These are phyloP conservation scores for Hymenochirus boettgeri DNA, from an alignment of 2,113 vertebrate species.

Conservation along the genomic window DNA sequence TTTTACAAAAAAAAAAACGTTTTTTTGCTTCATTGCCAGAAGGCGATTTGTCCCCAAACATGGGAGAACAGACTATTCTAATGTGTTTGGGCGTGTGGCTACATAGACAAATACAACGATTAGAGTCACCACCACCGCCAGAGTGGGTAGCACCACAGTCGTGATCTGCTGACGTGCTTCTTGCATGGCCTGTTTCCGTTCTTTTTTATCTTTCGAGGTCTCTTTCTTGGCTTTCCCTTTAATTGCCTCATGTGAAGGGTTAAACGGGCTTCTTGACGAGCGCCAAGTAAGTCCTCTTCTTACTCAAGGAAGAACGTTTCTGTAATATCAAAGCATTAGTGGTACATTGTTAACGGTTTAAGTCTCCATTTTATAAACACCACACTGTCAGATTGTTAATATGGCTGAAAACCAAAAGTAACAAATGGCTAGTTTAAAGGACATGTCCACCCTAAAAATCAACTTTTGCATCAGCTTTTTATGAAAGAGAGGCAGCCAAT, in stretches of 20 bases:
- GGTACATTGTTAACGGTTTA: no score
- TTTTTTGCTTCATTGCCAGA: conserved; percentile 47
- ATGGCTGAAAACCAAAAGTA: no score
- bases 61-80: conserved; percentile 63
- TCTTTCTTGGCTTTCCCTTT: conserved; percentile 97
- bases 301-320: background rate
- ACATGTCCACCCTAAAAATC: no score
- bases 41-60: no score
- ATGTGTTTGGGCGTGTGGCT: conserved; percentile 80
- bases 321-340: no score
- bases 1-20: conserved; percentile 41
- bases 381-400: no score
- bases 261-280: background rate
- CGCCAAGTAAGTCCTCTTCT: background rate
- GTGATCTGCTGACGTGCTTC: conserved; percentile 89
- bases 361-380: no score
- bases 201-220: conserved; percentile 93
- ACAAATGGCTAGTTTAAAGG: no score
- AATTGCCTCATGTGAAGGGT: conserved; percentile 83
- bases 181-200: conserved; percentile 94
- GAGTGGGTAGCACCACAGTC: conserved; percentile 85
- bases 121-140: conserved; percentile 79
- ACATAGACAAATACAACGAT: conserved; percentile 93
- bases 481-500: no score
- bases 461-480: no score